Conservation (phyloP, 2,113 vertebrate species). For the Laterallus jamaicensis region DNA sequence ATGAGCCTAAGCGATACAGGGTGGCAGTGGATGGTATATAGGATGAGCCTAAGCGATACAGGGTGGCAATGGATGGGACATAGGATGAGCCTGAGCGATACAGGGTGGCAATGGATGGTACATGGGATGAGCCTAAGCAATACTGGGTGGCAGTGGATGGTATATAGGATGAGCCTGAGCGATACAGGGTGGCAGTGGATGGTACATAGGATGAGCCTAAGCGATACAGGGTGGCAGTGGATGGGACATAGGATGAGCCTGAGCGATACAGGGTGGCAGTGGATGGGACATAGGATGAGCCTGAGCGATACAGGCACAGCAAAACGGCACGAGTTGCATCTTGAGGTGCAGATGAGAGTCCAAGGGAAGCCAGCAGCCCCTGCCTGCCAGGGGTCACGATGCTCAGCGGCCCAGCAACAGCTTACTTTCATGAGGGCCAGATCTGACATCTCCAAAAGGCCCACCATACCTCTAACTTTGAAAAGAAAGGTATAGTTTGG, state of each 20-base stretch:
- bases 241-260: too few species aligned
- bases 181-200: too few species aligned
- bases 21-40: background rate
- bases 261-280: background rate
- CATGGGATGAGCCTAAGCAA: too few species aligned
- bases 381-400: rapidly evolving
- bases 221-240: too few species aligned
- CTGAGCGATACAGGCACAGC: background rate
- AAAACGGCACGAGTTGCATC: background rate
- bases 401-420: rapidly evolving
- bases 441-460: background rate
- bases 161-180: too few species aligned
- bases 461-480: background rate
- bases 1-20: background rate
- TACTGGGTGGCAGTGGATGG: too few species aligned
- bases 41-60: background rate
- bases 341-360: background rate
- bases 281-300: background rate
- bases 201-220: too few species aligned
- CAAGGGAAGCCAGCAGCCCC: background rate
- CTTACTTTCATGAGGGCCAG: background rate
- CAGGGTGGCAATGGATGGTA: background rate
- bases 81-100: background rate
- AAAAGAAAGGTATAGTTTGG: background rate
- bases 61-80: background rate